A percentile compares a stretch with the other conserved stretches of the same genome.
Conservation (phyloP, 2,797 vertebrate genomes). For the Galago senegalensis region DNA sequence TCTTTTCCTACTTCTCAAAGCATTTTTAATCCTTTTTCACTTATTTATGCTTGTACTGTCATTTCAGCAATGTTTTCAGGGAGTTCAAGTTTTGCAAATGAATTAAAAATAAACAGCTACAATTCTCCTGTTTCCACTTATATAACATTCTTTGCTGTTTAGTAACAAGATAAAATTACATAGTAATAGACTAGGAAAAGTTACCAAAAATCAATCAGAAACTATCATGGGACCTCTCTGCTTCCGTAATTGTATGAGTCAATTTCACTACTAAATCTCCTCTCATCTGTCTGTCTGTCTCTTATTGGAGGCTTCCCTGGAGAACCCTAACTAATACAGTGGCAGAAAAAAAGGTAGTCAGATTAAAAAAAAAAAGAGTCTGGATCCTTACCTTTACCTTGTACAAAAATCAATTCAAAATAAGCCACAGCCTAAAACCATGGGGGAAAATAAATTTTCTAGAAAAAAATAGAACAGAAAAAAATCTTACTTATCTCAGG, state of each 20-base stretch:
- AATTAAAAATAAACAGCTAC: slow-evolving; percentile 3
- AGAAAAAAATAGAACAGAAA: background rate
- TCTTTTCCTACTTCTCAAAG: background rate
- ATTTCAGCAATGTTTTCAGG: background rate
- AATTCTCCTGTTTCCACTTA: background rate
- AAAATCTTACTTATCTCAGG: background rate
- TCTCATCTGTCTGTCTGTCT: no score
- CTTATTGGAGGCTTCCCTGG: no score
- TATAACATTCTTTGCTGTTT: background rate
- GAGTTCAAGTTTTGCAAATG: slow-evolving; percentile 1
- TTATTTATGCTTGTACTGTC: background rate
- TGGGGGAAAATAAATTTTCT: background rate
- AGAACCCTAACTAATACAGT: no score
- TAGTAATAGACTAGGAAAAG: background rate
- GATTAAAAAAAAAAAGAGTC: background rate
- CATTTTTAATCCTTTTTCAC: background rate
- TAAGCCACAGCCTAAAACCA: background rate
- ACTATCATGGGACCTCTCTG: no score
- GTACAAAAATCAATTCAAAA: slow-evolving; percentile 19
- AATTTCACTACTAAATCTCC: no score
- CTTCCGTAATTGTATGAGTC: no score
- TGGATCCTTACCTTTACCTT: background rate
- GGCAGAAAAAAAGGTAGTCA: background rate
- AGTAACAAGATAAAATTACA: background rate
- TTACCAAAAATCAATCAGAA: background rate